Evolutionary conservation across 2,888 invertebrate species (phyloP), one percentile per base, ranked within the genome.

Genomic region (Nasonia oneida): DNA sequence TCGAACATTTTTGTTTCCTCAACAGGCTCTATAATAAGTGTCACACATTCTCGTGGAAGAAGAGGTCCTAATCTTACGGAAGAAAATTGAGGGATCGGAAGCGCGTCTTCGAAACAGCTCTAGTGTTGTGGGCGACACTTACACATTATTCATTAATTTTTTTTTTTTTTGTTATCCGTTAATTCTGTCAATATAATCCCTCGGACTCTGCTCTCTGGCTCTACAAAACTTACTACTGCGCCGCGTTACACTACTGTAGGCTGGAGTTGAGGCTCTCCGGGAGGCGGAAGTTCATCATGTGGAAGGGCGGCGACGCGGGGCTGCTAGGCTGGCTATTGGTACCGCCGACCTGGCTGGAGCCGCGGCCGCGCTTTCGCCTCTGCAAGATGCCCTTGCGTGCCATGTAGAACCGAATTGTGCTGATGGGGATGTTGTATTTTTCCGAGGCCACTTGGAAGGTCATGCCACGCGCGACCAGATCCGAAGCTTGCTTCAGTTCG

Each of bases 391-490:
- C 97, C 92, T 97, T 97, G 87, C 97, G 95, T 23, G 97, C 97
- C 97, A 97, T 97, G 94, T 97, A 97, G 93, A 97, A 97, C 77
- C 97, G 95, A 93, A 97, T 97, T 64, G 97, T 97, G 50, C 97
- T 97, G 88, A 97, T 97, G 86, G 97, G 97, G 94, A 97, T 97
- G 92, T 97, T 97, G 93, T 97, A 97, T 94, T 97, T 97, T 91
- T 97, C 97, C 85, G 97, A 97, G 50, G 97, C 97, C 1, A 96
- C 97, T 94, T 97, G 97, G 94, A 97, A 97, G 90, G 97, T 97
- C 94, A 96, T 96, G 0, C 97, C 97, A 83, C 97, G 96, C n/a
- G 97, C 96, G 87, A 97, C 97, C 93, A 97, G 97, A 92, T 97
- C 97, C 3, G 97, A 97, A 0, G 97, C 97, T 91, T 97, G 95